These are phyloP conservation scores for Crotalus horridus DNA, from an alignment of 2,113 vertebrate species.

Conservation along the genomic window DNA sequence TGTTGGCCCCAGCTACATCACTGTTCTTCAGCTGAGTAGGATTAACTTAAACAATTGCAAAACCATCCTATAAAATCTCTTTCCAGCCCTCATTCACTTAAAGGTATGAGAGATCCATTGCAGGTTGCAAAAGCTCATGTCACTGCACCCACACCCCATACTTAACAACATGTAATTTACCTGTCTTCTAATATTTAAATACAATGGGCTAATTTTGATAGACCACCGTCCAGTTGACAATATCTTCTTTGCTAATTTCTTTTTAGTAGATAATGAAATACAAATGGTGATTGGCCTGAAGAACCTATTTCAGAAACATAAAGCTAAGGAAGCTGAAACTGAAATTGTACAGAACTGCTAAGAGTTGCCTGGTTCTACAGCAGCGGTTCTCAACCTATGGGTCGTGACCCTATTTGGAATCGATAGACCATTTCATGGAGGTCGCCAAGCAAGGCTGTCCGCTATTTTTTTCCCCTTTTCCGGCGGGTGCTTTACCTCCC, in stretches of 20 bases:
- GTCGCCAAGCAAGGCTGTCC: too few relatives aligned
- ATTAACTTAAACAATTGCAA: background rate
- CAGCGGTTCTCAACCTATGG: too few relatives aligned
- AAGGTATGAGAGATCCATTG: background rate
- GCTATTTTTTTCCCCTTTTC: too few relatives aligned
- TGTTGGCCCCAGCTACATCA: background rate
- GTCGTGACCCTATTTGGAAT: too few relatives aligned
- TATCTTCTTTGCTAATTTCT: constrained; percentile 56
- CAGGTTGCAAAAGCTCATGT: background rate
- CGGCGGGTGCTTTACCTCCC: too few relatives aligned
- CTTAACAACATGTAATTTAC: constrained; percentile 39
- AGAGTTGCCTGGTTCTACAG: constrained; percentile 46
- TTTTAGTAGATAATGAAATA: constrained; percentile 50
- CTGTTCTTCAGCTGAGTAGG: background rate
- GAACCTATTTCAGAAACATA: constrained; percentile 60
- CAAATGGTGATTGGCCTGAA: constrained; percentile 52
- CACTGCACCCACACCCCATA: background rate
- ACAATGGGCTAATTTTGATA: constrained; percentile 37
- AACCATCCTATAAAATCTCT: background rate
- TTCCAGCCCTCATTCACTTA: background rate
- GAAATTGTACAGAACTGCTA: constrained; percentile 58
- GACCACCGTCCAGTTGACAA: constrained; percentile 45
- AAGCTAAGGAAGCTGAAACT: constrained; percentile 55
- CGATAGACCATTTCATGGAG: too few relatives aligned
- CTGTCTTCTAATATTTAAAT: constrained; percentile 46